Evolutionary conservation across 2,888 invertebrate species (phyloP).

Genomic region (Notocelia uddmanniana): DNA sequence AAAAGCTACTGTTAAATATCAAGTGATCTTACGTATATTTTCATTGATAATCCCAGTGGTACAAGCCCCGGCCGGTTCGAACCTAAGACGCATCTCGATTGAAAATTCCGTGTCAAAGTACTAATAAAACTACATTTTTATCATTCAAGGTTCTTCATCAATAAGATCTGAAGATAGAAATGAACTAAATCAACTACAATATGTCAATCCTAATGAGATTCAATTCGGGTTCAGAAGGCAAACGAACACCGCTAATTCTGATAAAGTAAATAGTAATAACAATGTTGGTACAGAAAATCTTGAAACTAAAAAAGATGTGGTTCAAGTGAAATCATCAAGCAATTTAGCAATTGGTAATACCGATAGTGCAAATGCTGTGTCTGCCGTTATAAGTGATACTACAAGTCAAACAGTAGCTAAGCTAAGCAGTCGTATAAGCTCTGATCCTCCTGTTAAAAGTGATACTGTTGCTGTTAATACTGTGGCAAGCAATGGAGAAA

Average conservation of each 20-base stretch:
- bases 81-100: no score
- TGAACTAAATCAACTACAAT: not conserved
- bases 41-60: no score
- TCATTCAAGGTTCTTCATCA: not conserved
- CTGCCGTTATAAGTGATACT: not conserved
- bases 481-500: slow-evolving; percentile 6
- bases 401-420: not conserved
- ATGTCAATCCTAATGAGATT: not conserved
- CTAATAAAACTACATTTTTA: not conserved
- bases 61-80: no score
- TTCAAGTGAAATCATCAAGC: not conserved
- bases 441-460: not conserved
- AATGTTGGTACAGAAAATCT: not conserved
- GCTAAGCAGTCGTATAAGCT: not conserved
- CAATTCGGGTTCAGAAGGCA: slow-evolving; percentile 18
- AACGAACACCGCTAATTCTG: not conserved
- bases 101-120: no score
- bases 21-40: no score
- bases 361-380: not conserved
- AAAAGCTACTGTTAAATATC: no score
- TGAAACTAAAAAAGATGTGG: not conserved
- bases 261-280: slow-evolving; percentile 2
- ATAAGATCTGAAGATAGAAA: slow-evolving; percentile 6
- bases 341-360: not conserved
- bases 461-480: not conserved